These are phyloP conservation scores for Scophthalmus maximus DNA, from an alignment of 2,113 vertebrate genomes.

Conservation along the genomic window DNA sequence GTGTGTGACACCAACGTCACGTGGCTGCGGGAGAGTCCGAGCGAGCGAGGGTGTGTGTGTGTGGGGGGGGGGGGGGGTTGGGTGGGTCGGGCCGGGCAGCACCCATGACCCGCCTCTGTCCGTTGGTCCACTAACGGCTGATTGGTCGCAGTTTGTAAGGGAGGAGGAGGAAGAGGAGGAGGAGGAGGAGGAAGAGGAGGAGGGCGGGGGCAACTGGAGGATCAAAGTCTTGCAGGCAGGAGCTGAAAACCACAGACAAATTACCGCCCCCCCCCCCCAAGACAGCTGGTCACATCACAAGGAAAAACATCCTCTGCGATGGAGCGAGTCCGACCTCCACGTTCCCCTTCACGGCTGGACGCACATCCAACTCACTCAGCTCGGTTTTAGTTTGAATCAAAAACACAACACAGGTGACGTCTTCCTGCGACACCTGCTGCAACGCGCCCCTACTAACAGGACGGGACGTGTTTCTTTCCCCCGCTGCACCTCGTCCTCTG, in stretches of 20 bases:
- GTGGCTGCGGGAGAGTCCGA: not conserved
- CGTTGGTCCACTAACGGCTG: constrained; percentile 6
- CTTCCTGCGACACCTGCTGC: constrained; percentile 54
- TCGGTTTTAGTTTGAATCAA: not conserved
- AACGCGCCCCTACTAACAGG: constrained; percentile 18
- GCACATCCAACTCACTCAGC: constrained; percentile 6
- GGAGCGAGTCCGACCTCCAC: not conserved
- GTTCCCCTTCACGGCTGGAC: constrained; percentile 1
- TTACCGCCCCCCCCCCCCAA: constrained; percentile 34
- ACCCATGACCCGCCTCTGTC: not conserved
- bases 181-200: not conserved
- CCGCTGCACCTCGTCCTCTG: not conserved
- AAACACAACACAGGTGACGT: constrained; percentile 23
- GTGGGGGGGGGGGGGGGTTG: not conserved
- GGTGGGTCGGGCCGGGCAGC: not conserved
- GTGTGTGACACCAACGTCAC: not conserved
- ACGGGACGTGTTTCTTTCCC: constrained; percentile 11
- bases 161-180: not conserved
- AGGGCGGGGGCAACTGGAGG: not conserved
- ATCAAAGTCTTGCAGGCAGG: constrained; percentile 57
- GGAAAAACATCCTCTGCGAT: constrained; percentile 58
- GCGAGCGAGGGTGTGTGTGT: no score
- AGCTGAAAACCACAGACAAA: constrained; percentile 61
- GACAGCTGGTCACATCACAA: constrained; percentile 46
- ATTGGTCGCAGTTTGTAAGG: constrained; percentile 27